A percentile compares a stretch with the other conserved stretches of the same genome.
These are phyloP conservation scores for Todiramphus chloris DNA, from an alignment of 2,113 vertebrate species.

Conservation along the genomic window DNA sequence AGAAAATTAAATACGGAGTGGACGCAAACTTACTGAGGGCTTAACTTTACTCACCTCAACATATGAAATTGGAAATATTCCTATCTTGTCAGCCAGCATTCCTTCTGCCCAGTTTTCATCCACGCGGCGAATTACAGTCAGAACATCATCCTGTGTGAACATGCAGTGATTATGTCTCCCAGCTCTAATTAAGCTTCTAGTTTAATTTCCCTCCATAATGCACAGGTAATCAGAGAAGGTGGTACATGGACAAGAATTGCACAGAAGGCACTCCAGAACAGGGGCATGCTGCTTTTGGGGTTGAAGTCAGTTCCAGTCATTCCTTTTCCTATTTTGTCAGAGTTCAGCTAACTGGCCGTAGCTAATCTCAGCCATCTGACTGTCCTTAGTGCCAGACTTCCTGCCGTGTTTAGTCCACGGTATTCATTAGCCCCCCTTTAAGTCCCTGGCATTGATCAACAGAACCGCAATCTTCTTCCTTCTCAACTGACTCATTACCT, in stretches of 20 bases:
- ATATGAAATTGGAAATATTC: conserved; percentile 98
- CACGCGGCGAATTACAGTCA: conserved; percentile 97
- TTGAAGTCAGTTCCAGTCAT: background rate
- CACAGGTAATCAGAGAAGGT: background rate
- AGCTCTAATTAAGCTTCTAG: background rate
- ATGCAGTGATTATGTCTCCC: conserved; percentile 35
- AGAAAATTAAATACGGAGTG: background rate
- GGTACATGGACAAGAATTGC: background rate
- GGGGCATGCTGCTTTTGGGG: background rate
- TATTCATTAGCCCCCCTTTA: background rate
- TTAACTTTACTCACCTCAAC: conserved; percentile 87
- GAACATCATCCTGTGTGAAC: conserved; percentile 89
- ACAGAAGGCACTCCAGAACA: background rate
- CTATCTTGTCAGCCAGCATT: conserved; percentile 98
- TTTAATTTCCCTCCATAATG: background rate
- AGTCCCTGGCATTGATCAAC: background rate
- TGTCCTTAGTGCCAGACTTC: background rate
- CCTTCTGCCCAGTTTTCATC: conserved; percentile 99
- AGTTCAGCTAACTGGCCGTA: background rate
- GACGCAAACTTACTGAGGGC: background rate
- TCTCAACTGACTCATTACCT: background rate
- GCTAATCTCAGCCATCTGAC: background rate
- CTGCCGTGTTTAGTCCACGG: background rate
- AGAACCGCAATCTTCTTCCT: background rate
- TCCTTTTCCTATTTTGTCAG: background rate